phyloP scores from a whole-genome alignment of 2,797 vertebrate genomes.

The Petrocephalus sullivani region DNA sequence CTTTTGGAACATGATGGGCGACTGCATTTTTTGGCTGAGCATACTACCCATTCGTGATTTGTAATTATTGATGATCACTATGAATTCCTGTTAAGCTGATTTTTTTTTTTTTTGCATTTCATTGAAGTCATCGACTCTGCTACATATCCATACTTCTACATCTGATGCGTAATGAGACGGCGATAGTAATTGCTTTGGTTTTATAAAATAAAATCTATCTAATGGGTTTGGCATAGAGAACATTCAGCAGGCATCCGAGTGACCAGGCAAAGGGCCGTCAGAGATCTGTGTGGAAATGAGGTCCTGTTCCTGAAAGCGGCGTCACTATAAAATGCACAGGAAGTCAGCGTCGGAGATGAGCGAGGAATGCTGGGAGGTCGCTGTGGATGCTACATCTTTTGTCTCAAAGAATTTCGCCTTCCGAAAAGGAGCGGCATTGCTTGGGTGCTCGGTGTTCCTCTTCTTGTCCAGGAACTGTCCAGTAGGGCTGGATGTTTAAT shows the following conservation, averaged over 20 bases:
- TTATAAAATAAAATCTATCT: slow-evolving; percentile 69
- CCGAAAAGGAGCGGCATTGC: neutral
- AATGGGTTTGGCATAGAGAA: slow-evolving; percentile 72
- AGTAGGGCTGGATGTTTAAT: slow-evolving; percentile 6
- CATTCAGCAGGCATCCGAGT: slow-evolving; percentile 57
- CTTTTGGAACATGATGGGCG: slow-evolving; percentile 47
- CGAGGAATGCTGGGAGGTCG: slow-evolving; percentile 32
- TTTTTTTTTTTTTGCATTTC: slow-evolving; percentile 65
- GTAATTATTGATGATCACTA: neutral
- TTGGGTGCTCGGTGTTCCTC: neutral
- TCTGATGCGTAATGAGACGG: slow-evolving; percentile 44
- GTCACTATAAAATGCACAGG: slow-evolving; percentile 38
- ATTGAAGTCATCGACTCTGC: slow-evolving; percentile 72
- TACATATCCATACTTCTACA: slow-evolving; percentile 67
- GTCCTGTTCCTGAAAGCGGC: neutral
- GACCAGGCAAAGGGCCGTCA: slow-evolving; percentile 41
- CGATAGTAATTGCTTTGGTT: slow-evolving; percentile 74
- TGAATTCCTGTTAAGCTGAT: slow-evolving; percentile 16
- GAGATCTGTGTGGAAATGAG: neutral
- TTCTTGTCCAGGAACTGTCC: neutral
- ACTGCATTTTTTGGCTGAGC: slow-evolving; percentile 24
- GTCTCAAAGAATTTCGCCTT: slow-evolving; percentile 20
- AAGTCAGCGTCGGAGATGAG: slow-evolving; percentile 26
- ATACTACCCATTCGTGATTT: slow-evolving; percentile 31
- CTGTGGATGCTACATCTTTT: slow-evolving; percentile 63